phyloP scores from a whole-genome alignment of 2,888 invertebrate species.

The Acronicta leporina region DNA sequence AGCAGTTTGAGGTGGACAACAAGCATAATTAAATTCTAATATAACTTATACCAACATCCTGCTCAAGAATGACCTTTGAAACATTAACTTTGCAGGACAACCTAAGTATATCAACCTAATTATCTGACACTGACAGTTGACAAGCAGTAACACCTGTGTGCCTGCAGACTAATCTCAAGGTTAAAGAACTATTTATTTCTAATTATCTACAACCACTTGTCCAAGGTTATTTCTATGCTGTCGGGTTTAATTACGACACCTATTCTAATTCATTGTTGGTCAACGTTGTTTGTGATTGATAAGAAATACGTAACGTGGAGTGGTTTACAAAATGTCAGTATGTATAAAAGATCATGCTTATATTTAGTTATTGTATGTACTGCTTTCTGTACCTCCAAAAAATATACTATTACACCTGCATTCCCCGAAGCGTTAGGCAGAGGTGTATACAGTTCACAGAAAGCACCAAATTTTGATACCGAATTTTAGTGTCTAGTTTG shows the following conservation, averaged over 20 bases:
- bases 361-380: neutral
- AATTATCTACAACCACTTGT: constrained; percentile 36
- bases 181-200: constrained; percentile 20
- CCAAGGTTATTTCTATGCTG: constrained; percentile 29
- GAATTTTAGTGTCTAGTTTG: too few species aligned
- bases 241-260: constrained; percentile 27
- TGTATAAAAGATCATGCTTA: neutral
- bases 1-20: too few species aligned
- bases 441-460: too few species aligned
- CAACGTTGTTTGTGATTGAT: constrained; percentile 24
- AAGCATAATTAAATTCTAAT: too few species aligned
- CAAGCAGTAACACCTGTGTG: constrained; percentile 35
- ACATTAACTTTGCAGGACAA: neutral
- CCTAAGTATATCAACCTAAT: constrained; percentile 15
- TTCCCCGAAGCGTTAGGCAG: too few species aligned
- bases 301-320: constrained; percentile 2
- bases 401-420: too few species aligned
- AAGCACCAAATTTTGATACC: too few species aligned
- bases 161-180: constrained; percentile 41
- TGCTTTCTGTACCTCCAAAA: too few species aligned
- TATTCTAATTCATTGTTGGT: constrained; percentile 25
- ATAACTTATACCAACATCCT: neutral
- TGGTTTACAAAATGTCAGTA: neutral
- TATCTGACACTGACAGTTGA: constrained; percentile 40
- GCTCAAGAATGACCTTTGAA: neutral